Base-by-base conservation (phyloP, 1,140 invertebrate species). In the Halesus radiatus region DNA sequence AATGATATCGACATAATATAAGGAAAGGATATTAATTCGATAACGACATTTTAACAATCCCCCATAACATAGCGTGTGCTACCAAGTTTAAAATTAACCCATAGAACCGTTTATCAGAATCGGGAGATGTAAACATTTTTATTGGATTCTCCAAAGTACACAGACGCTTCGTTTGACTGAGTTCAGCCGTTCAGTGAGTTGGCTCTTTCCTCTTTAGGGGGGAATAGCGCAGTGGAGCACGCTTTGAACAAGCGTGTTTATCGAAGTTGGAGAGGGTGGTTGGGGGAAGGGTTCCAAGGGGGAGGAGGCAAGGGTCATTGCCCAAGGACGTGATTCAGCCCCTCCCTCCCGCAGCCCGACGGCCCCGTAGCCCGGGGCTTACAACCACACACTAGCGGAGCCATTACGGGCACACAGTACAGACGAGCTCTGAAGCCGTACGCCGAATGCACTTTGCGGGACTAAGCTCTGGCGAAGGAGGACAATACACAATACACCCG, bases 321-420 rank as follows among this genome's bases (percentile, higher is more conserved):
- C 68, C 68, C 68, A 72, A 72, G 68, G 68, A 72, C 68, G 68
- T 72, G 68, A 72, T 22, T 72, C 45, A 26, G 18, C 45, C 68
- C 18, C 68, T 37, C 50, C 50, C 68, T 53, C 68, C 23, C 16
- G 37, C 18, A 18, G 13, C 20, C 45, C 45, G 10, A 6, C 13
- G n/a, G 6, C 29, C 29, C 64, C n/a, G 18, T 20, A 18, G 56
- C 56, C 20, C 4, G 2, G 2, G 37, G 37, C 37, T 45, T 13
- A 45, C 37, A 13, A 45, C n/a, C 54, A 22, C 60, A 64, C 15
- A 10, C 60, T 64, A 7, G 18, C 23, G 20, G 60, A 23, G 60
- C 23, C 23, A 64, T 26, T 23, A 64, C 54, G 60, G 37, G 37
- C 37, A n/a, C 13, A 45, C 26, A 10, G 37, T 45, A 45, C 37